Evolutionary conservation across 2,113 vertebrate genomes (phyloP), one percentile per base, ranked within the genome.

Genomic region (Columbina picui): DNA sequence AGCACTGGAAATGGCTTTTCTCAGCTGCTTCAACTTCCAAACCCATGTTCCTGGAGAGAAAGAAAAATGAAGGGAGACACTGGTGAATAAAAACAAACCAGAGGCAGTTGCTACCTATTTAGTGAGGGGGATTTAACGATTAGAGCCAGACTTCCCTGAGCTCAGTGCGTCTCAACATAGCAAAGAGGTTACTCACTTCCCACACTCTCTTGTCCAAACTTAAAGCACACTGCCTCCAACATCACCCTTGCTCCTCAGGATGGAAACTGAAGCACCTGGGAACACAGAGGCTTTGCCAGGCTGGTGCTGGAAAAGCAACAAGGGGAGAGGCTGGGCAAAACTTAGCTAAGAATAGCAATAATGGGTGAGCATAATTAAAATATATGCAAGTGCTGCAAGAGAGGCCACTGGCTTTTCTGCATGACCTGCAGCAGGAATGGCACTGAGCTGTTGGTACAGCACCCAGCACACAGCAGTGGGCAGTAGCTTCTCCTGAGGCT

Each of bases 1-100:
- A 41, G 97, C 84, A n/a, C 93, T 98, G 70, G 98, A 98, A 95
- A 99, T 96, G 32, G 97, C 81, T 87, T 70, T 91, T 98, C 81
- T 97, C 91, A 49, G 90, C 84, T 36, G 88, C 84, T 76, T 96
- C 83, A 87, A 97, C 71, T 80, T 98, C 97, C 92, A 98, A 82
- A 52, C 92, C 97, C 5, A 87, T 79, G 61, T 96, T 98, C 91
- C 97, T 98, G 89, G 34, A 29, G 7, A 57, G 64, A 47, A 25
- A 68, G 67, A 70, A 27, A 53, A 17, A 47, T 30, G 19, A 80
- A 95, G 10, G 43, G 67, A 82, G 29, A 60, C 26, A 39, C 20
- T 53, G 27, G 63, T 90, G 20, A 87, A 79, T 76, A 91, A 79
- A 91, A 84, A 12, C 32, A 87, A 87, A 59, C 14, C 78, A 73